Evolutionary conservation across 2,797 vertebrate genomes (phyloP).

Genomic region (Takifugu rubripes): DNA sequence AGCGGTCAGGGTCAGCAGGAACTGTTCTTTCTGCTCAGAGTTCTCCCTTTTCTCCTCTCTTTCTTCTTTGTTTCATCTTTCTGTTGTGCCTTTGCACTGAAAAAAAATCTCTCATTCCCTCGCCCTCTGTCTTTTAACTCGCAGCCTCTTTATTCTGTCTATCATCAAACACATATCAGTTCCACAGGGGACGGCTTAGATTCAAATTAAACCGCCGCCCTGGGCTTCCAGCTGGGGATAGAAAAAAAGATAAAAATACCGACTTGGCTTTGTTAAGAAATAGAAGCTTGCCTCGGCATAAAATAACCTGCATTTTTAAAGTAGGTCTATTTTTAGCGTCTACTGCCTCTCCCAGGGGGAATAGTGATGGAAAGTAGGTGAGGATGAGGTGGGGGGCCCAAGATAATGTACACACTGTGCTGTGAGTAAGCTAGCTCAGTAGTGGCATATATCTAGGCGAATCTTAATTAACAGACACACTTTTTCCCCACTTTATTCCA

Average conservation of each 20-base stretch:
- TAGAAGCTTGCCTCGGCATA: slow-evolving; percentile 58
- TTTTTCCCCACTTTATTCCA: slow-evolving; percentile 30
- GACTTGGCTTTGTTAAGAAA: slow-evolving; percentile 67
- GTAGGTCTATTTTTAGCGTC: slow-evolving; percentile 71
- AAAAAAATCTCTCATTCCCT: slow-evolving; percentile 33
- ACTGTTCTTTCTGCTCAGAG: slow-evolving; percentile 33
- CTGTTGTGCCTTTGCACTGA: slow-evolving; percentile 32
- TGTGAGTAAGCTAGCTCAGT: slow-evolving; percentile 52
- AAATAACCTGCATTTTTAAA: slow-evolving; percentile 65
- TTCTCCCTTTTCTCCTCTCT: slow-evolving; percentile 29
- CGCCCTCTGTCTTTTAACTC: slow-evolving; percentile 21
- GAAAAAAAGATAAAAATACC: slow-evolving; percentile 55
- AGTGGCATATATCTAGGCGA: slow-evolving; percentile 41
- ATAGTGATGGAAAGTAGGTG: slow-evolving; percentile 64
- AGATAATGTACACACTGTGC: slow-evolving; percentile 41
- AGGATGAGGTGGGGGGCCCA: slow-evolving; percentile 30
- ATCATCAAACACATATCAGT: slow-evolving; percentile 64
- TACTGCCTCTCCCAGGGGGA: slow-evolving; percentile 50
- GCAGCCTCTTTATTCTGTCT: slow-evolving; percentile 48
- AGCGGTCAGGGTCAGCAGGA: slow-evolving; percentile 43
- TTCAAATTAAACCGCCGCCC: slow-evolving; percentile 69
- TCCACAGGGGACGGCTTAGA: slow-evolving; percentile 58
- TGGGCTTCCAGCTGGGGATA: slow-evolving; percentile 61
- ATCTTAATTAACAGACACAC: slow-evolving; percentile 64
- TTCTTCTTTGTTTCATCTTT: slow-evolving; percentile 52